phyloP scores from a whole-genome alignment of 2,113 vertebrate species.

The Corydoras maculifer region DNA sequence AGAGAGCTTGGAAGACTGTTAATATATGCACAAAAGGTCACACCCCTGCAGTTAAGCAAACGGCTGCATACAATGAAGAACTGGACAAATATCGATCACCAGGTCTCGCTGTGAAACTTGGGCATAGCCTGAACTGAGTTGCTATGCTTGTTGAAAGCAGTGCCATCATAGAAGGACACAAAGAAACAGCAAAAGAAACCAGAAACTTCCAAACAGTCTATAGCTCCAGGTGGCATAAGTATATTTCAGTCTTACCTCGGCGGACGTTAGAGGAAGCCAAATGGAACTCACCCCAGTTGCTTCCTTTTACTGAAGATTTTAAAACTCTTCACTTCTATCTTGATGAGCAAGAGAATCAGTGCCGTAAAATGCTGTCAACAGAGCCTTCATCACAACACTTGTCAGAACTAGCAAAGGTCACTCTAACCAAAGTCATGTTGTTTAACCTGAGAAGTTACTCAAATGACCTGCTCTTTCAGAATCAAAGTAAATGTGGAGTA shows the following conservation, averaged over 20 bases:
- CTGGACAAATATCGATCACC: too few species aligned
- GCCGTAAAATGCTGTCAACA: conserved; percentile 9
- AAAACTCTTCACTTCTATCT: conserved; percentile 25
- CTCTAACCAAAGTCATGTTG: conserved; percentile 26
- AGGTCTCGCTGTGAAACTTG: not conserved
- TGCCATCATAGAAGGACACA: too few species aligned
- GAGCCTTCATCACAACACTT: conserved; percentile 1
- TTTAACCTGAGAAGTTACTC: conserved; percentile 38
- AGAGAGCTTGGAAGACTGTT: conserved; percentile 40
- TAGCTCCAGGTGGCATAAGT: too few species aligned
- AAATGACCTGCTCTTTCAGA: conserved; percentile 30
- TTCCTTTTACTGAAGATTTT: not conserved
- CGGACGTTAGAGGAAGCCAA: conserved; percentile 27
- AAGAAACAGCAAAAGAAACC: too few species aligned
- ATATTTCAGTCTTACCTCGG: not conserved
- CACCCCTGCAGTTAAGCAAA: conserved; percentile 29
- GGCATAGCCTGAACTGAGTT: conserved; percentile 29
- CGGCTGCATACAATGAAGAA: conserved; percentile 21
- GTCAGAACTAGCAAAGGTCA: conserved; percentile 5
- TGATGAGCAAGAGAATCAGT: conserved; percentile 17
- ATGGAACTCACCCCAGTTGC: conserved; percentile 18
- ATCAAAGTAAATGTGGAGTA: conserved; percentile 17
- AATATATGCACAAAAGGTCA: conserved; percentile 19
- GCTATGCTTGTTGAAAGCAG: conserved; percentile 1
- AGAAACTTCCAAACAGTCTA: too few species aligned